These are phyloP conservation scores for Vanessa atalanta DNA, from an alignment of 1,140 invertebrate species.

Conservation along the genomic window DNA sequence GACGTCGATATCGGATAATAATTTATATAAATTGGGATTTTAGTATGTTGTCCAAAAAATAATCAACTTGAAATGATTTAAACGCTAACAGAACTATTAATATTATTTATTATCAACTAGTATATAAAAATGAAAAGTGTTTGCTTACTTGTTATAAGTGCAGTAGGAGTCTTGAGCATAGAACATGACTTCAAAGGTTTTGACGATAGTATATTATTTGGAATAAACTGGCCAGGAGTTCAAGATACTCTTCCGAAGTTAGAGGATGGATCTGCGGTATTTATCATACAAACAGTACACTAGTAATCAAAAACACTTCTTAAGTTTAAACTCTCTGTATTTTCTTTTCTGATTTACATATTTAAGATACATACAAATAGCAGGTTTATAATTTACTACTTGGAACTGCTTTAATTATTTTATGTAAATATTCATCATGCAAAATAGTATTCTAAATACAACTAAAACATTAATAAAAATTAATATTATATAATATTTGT, in stretches of 20 bases:
- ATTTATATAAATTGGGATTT: no score
- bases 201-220: conserved; percentile 90
- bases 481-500: no score
- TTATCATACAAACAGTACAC: not conserved
- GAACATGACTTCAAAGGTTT: conserved; percentile 86
- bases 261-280: conserved; percentile 40
- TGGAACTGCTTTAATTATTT: no score
- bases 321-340: no score
- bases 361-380: no score
- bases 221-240: conserved; percentile 90
- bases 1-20: no score
- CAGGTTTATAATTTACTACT: no score
- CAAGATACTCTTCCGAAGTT: conserved; percentile 70
- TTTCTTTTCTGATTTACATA: no score
- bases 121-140: conserved; percentile 40
- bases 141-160: conserved; percentile 48
- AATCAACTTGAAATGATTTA: not conserved
- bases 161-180: conserved; percentile 54
- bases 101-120: conserved; percentile 14
- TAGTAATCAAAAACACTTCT: not conserved
- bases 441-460: no score
- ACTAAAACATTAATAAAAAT: no score
- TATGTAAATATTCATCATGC: no score
- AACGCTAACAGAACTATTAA: conserved; percentile 8
- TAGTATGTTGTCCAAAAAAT: no score